Conservation (phyloP, 1,140 invertebrate species). For the Drosophila triauraria region DNA sequence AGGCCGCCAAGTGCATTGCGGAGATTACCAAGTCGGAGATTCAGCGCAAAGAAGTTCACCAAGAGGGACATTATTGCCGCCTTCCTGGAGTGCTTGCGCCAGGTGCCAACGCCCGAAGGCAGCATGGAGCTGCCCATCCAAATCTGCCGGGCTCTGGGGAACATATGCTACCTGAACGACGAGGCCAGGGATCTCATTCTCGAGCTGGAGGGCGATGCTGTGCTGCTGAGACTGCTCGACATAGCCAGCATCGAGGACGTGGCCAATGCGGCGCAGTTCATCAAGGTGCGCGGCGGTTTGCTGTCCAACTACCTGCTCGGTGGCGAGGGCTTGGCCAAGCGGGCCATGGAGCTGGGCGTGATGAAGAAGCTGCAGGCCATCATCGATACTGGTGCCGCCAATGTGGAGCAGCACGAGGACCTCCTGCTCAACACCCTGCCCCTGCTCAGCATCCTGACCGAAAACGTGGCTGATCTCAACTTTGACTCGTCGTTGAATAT, state of each 20-base stretch:
- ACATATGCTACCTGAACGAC: constrained; percentile 95
- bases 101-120: constrained; percentile 64
- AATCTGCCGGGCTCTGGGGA: constrained; percentile 92
- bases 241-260: constrained; percentile 73
- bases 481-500: constrained; percentile 87
- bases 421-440: constrained; percentile 89
- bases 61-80: constrained; percentile 87
- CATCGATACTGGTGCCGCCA: constrained; percentile 85
- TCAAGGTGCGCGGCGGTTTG: constrained; percentile 89
- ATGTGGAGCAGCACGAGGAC: constrained; percentile 86
- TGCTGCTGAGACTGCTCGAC: constrained; percentile 86
- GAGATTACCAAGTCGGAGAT: constrained; percentile 90
- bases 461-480: constrained; percentile 87
- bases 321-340: constrained; percentile 88
- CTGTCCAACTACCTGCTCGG: constrained; percentile 93
- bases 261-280: constrained; percentile 85
- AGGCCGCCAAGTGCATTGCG: constrained; percentile 88
- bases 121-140: constrained; percentile 88
- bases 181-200: constrained; percentile 88
- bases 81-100: constrained; percentile 86
- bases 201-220: constrained; percentile 87
- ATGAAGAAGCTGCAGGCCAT: constrained; percentile 87
- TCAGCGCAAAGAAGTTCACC: constrained; percentile 89
- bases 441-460: constrained; percentile 91
- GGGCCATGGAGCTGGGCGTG: constrained; percentile 89